A percentile compares a stretch with the other conserved stretches of the same genome.
These are phyloP conservation scores for Lytechinus variegatus DNA, from an alignment of 35 echinoderm and acorn worm species.

Conservation along the genomic window DNA sequence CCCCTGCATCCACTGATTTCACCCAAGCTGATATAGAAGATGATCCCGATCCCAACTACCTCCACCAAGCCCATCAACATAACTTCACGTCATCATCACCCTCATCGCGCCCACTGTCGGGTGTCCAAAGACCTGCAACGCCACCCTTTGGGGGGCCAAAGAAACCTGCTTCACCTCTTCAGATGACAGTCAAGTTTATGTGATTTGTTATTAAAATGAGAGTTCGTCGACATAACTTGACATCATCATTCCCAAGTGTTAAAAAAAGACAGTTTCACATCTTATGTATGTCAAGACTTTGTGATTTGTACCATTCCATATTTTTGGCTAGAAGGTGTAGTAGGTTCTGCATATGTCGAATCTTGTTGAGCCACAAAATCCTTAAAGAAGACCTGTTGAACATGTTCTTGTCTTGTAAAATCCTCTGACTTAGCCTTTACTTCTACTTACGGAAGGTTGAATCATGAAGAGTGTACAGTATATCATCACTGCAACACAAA, in stretches of 20 bases:
- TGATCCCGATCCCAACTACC: conserved; percentile 40
- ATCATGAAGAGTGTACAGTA: no score
- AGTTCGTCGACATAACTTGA: not conserved
- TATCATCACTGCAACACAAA: no score
- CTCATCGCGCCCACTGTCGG: not conserved
- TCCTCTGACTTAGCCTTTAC: no score
- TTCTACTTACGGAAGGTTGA: no score
- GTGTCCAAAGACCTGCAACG: conserved; percentile 24
- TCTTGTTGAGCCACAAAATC: no score
- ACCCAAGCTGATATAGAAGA: conserved; percentile 23
- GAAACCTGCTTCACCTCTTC: conserved; percentile 51
- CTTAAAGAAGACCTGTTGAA: no score
- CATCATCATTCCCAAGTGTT: not conserved
- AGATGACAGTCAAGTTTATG: conserved; percentile 55
- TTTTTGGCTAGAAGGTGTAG: no score
- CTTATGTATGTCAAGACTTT: conserved; percentile 55
- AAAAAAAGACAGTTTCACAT: conserved; percentile 35
- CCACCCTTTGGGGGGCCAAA: conserved; percentile 53
- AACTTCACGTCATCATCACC: conserved; percentile 45
- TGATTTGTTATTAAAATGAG: not conserved
- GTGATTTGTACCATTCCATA: not conserved
- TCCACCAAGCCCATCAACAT: conserved; percentile 53
- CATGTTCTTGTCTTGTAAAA: no score
- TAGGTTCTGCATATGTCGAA: no score
- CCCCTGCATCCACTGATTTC: conserved; percentile 58